A percentile compares a stretch with the other conserved stretches of the same genome.
These are phyloP conservation scores for Drosophila parvula DNA, from an alignment of 1,140 invertebrate species.

Conservation along the genomic window DNA sequence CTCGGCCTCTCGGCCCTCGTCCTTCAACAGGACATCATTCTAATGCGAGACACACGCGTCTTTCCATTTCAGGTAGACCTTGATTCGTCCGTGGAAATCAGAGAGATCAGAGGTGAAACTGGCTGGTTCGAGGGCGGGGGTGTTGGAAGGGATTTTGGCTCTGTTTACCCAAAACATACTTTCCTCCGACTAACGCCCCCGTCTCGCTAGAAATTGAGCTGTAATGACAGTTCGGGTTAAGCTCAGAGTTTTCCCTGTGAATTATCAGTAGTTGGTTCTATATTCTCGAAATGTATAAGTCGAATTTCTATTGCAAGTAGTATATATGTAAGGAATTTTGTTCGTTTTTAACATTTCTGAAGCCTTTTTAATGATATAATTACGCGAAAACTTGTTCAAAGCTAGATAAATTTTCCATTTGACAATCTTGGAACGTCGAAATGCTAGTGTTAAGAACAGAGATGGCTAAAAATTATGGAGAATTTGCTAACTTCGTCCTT, in stretches of 20 bases:
- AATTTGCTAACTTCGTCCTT: too few species aligned
- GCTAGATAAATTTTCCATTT: too few species aligned
- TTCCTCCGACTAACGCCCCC: conserved; percentile 53
- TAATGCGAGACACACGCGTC: conserved; percentile 79
- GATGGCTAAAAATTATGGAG: too few species aligned
- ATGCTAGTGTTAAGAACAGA: too few species aligned
- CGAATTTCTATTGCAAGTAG: not conserved
- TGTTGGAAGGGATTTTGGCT: conserved; percentile 40
- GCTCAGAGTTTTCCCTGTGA: too few species aligned
- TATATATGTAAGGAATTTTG: too few species aligned
- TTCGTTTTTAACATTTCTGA: too few species aligned
- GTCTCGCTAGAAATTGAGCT: conserved; percentile 13
- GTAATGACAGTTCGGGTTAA: conserved; percentile 17
- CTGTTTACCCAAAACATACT: conserved; percentile 76
- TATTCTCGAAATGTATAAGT: not conserved
- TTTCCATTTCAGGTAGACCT: conserved; percentile 63
- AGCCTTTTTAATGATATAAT: too few species aligned
- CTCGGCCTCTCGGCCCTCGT: conserved; percentile 9
- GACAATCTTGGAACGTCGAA: too few species aligned
- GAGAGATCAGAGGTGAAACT: conserved; percentile 43
- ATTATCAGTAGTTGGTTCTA: not conserved
- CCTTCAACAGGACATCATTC: conserved; percentile 72
- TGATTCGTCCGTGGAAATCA: conserved; percentile 61
- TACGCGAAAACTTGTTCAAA: too few species aligned
- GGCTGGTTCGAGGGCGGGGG: conserved; percentile 25